Base-by-base conservation (phyloP, 1,140 invertebrate species). In the Venustaconcha ellipsiformis region DNA sequence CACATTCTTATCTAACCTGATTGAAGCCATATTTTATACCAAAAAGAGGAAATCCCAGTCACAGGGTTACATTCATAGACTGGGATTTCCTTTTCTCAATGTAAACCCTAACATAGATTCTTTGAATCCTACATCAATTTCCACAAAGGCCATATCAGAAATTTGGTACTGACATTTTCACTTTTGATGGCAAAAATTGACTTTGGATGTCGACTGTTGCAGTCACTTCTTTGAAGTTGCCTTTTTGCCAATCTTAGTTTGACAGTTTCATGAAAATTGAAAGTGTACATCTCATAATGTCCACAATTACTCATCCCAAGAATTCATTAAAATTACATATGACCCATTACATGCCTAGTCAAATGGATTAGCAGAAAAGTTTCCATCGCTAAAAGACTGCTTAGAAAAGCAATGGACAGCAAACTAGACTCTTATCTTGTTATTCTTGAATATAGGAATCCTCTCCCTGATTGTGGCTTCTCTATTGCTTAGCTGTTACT, bases 171-270 rank as follows among this genome's bases (percentile, higher is more conserved):
- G 76, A 82, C 67, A 48, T 80, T 15, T 82, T 80, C 57, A 13
- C 58, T 23, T 74, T 58, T 56, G 70, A 76, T 18, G 59, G 57
- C 8, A 56, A 76, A 18, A 68, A 77, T n/a, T 72, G 63, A 11
- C 55, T 62, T 14, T 12, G 78, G 11, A 57, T 70, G 6, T 65
- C 23, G 74, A 83, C 59, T 76, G 75, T 18, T 83, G 78, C 55
- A 74, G 67, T 37, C 14, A 67, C 13, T 82, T 69, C 56, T 78
- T 81, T 69, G 79, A 82, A 64, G 67, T 82, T 56, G 69, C 67
- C 20, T 56, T 70, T 17, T 66, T 82, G 2, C n/a, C 37, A 6
- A 67, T 11, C 67, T 56, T n/a, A 75, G 72, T 67, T 11, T 8
- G 2, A 12, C 74, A n/a, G 72, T 81, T 15, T 82, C 78, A n/a